These are phyloP conservation scores for Notothenia coriiceps DNA, from an alignment of 2,113 vertebrate genomes.

Conservation along the genomic window DNA sequence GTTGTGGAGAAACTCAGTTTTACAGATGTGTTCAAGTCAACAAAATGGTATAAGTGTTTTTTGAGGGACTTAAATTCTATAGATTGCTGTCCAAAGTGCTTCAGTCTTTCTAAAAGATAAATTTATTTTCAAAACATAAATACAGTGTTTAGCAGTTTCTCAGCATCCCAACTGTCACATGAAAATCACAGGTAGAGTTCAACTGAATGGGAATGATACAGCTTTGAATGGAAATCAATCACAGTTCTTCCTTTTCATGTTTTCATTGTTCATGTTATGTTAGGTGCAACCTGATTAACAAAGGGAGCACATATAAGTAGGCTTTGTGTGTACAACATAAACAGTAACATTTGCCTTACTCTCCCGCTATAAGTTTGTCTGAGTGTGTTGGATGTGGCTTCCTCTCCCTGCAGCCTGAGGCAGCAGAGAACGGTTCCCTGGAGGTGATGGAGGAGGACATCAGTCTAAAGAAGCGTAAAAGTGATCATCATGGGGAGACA, in stretches of 20 bases:
- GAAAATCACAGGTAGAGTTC: background rate
- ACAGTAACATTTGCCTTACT: background rate
- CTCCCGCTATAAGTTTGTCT: background rate
- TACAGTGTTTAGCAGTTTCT: background rate
- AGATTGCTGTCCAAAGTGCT: background rate
- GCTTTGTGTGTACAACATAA: background rate
- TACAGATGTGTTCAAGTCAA: too few relatives aligned
- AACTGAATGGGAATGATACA: constrained; percentile 1
- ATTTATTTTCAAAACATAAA: too few relatives aligned
- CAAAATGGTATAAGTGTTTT: too few relatives aligned
- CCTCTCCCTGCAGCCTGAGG: constrained; percentile 79
- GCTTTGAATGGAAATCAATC: background rate
- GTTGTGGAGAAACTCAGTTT: too few relatives aligned
- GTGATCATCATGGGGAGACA: constrained; percentile 90
- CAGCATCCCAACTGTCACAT: constrained; percentile 4
- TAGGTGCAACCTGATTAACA: constrained; percentile 7
- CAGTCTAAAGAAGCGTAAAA: constrained; percentile 94
- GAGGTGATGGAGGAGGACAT: constrained; percentile 98
- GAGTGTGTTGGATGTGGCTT: constrained; percentile 21
- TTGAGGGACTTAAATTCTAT: background rate
- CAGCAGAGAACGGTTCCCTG: constrained; percentile 91
- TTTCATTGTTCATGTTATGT: background rate
- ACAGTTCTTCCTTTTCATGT: background rate
- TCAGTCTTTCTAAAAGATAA: background rate
- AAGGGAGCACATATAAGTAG: background rate